Evolutionary conservation across 2,113 vertebrate species (phyloP), one percentile per base, ranked within the genome.

Genomic region (Megaptera novaeangliae): DNA sequence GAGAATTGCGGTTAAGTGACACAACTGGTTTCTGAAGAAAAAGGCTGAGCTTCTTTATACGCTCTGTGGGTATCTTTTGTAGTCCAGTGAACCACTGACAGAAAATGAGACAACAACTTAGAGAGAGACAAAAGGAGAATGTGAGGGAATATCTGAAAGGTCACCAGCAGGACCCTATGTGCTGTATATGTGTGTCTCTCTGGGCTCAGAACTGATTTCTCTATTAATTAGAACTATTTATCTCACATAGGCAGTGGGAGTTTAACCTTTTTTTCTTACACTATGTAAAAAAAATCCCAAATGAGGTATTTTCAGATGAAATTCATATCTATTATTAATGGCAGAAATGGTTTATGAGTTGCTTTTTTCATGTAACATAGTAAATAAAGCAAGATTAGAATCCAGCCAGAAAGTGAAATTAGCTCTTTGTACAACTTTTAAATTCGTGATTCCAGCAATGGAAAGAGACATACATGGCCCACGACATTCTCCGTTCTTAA

Each of bases 21-120:
- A 83, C 49, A 87, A 44, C 0, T 87, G 59, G 77, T 95, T 94
- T 94, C 92, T 72, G 0, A 85, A 75, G 34, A 34, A 71, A 92
- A 95, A 95, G 86, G 13, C 31, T 52, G 15, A 80, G 81, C 29
- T 93, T 55, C 44, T 95, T 98, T 94, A 36, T 78, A 96, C 55
- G 25, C 74, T 96, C 72, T 91, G 14, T 31, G 84, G 0, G 0
- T 29, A 82, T 64, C 57, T 11, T 18, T 93, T 84, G 25, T 75
- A 75, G 44, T 29, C 71, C 72, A 34, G 89, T n/a, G 0, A 1
- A 93, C 86, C 49, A 89, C 2, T 81, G 81, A 91, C 25, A 96
- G 89, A 49, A 69, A 71, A 27, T 90, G 91, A 96, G 94, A 96
- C 94, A 87, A 83, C 3, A 95, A 49, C 59, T 94, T 49, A 49